A percentile compares a stretch with the other conserved stretches of the same genome.
Evolutionary conservation across 2,888 invertebrate species (phyloP).

Genomic region (Trissolcus japonicus): DNA sequence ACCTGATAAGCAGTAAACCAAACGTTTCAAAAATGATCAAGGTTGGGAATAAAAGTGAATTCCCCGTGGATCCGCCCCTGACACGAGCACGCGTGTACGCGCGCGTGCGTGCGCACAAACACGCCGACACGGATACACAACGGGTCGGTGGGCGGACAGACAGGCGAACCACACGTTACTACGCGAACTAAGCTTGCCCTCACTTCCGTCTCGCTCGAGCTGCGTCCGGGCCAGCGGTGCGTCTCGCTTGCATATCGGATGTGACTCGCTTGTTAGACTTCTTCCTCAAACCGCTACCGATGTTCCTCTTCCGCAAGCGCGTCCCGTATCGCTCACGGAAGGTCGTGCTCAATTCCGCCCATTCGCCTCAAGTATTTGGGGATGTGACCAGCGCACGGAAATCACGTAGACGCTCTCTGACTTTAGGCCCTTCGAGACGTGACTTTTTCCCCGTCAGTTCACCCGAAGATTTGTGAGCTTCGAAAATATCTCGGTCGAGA

Average conservation of each 20-base stretch:
- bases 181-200: slow-evolving; percentile 41
- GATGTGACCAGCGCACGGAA: slow-evolving; percentile 41
- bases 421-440: slow-evolving; percentile 42
- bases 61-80: slow-evolving; percentile 59
- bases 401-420: slow-evolving; percentile 51
- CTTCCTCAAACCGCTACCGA: slow-evolving; percentile 35
- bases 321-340: slow-evolving; percentile 41
- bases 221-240: slow-evolving; percentile 11
- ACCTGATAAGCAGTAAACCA: slow-evolving; percentile 14
- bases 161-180: slow-evolving; percentile 44
- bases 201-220: slow-evolving; percentile 47
- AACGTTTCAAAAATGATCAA: slow-evolving; percentile 29
- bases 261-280: slow-evolving; percentile 44
- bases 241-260: slow-evolving; percentile 44
- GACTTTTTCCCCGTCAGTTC: slow-evolving; percentile 32
- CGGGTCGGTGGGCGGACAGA: slow-evolving; percentile 51
- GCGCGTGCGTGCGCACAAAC: slow-evolving; percentile 50
- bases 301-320: slow-evolving; percentile 57
- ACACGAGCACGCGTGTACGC: slow-evolving; percentile 58
- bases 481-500: slow-evolving; percentile 34
- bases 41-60: slow-evolving; percentile 23
- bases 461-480: slow-evolving; percentile 32
- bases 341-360: slow-evolving; percentile 18
- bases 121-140: slow-evolving; percentile 37
- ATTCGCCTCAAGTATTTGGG: slow-evolving; percentile 36